phyloP scores from a whole-genome alignment of 1,140 invertebrate genomes.

The Drosophila tristis region DNA sequence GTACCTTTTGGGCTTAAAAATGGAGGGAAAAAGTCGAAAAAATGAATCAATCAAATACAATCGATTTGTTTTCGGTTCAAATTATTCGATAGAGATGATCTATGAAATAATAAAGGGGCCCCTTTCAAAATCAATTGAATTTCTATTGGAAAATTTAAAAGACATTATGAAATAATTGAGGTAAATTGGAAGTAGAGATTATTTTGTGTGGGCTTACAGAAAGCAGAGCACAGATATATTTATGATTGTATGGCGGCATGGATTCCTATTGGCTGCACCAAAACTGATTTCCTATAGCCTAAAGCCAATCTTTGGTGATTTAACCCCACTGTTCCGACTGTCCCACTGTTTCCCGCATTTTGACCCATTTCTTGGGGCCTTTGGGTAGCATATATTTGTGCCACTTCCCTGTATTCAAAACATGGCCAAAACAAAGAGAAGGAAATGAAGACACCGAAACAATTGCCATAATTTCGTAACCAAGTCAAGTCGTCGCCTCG shows the following conservation, averaged over 20 bases:
- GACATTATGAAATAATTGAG: slow-evolving; percentile 19
- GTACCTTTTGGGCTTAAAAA: slow-evolving; percentile 22
- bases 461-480: slow-evolving; percentile 78
- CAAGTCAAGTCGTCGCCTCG: slow-evolving; percentile 52
- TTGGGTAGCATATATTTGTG: slow-evolving; percentile 25
- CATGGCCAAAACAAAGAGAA: slow-evolving; percentile 26
- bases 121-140: slow-evolving; percentile 34
- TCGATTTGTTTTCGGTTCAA: slow-evolving; percentile 16
- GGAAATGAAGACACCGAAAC: slow-evolving; percentile 46
- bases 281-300: slow-evolving; percentile 54
- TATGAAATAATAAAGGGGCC: slow-evolving; percentile 10
- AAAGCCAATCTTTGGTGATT: slow-evolving; percentile 32
- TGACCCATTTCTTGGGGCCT: slow-evolving; percentile 50
- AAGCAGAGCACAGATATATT: background rate
- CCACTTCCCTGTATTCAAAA: slow-evolving; percentile 50
- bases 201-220: too few relatives aligned
- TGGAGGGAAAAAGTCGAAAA: background rate
- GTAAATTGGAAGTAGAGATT: background rate
- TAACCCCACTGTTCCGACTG: slow-evolving; percentile 14
- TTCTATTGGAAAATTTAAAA: slow-evolving; percentile 16
- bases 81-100: slow-evolving; percentile 35
- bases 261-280: background rate
- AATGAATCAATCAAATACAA: slow-evolving; percentile 33
- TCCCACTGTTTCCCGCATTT: slow-evolving; percentile 1
- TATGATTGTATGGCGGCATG: background rate